Percentiles rank a stretch among this genome's conserved stretches.
Conservation (phyloP, 2,888 invertebrate species). For the Clepsis dumicolana region DNA sequence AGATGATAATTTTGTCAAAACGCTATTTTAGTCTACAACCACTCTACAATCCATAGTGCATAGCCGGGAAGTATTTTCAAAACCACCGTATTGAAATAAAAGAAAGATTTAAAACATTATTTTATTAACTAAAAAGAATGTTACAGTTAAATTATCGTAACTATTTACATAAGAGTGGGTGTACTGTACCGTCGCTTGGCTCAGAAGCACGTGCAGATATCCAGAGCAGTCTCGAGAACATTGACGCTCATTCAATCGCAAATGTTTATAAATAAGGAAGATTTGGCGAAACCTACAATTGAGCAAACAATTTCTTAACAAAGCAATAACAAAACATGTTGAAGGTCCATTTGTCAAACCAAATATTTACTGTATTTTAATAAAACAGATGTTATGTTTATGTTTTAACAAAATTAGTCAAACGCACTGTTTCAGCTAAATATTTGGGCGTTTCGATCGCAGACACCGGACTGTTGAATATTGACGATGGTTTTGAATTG, state of each 20-base stretch:
- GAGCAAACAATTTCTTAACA: conserved; percentile 33
- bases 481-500: neutral
- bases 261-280: conserved; percentile 29
- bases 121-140: conserved; percentile 36
- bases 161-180: conserved; percentile 38
- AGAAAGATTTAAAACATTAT: conserved; percentile 32
- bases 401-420: conserved; percentile 23
- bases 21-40: too few relatives aligned
- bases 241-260: conserved; percentile 18
- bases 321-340: conserved; percentile 27
- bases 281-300: conserved; percentile 39
- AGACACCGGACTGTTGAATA: neutral
- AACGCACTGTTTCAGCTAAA: neutral
- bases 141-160: conserved; percentile 38
- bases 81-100: conserved; percentile 3
- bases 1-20: too few relatives aligned
- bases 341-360: neutral
- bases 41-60: too few relatives aligned
- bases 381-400: conserved; percentile 9
- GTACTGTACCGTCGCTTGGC: conserved; percentile 25
- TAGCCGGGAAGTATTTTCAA: neutral
- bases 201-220: conserved; percentile 31
- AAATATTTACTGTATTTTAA: neutral
- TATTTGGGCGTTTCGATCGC: neutral
- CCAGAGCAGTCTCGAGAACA: conserved; percentile 16